These are phyloP conservation scores for Leucophenga maculata DNA, from an alignment of 2,888 invertebrate genomes.

Conservation along the genomic window DNA sequence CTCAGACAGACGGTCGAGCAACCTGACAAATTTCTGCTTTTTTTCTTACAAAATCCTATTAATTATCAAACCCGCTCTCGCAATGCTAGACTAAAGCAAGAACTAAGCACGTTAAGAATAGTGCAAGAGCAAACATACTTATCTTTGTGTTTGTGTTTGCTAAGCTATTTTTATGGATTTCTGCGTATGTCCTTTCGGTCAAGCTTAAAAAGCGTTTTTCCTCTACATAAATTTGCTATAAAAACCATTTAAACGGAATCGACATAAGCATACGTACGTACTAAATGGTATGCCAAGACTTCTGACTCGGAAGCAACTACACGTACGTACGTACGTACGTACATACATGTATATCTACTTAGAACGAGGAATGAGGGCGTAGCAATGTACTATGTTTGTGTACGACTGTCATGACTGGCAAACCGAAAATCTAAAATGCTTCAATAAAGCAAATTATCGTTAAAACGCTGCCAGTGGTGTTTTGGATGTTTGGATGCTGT, in stretches of 20 bases:
- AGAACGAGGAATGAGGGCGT: not conserved
- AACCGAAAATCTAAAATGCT: conserved; percentile 58
- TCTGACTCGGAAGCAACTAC: too few relatives aligned
- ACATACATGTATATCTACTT: not conserved
- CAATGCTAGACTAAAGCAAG: not conserved
- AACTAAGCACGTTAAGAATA: not conserved
- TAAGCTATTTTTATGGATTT: conserved; percentile 61
- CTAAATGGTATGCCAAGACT: too few relatives aligned
- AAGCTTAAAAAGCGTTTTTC: conserved; percentile 61
- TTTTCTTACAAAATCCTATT: not conserved
- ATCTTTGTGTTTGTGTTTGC: conserved; percentile 25
- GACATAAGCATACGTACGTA: conserved; percentile 56
- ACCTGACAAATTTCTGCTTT: not conserved
- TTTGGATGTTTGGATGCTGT: not conserved
- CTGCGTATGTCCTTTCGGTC: conserved; percentile 60
- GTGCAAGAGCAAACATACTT: not conserved
- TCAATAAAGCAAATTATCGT: conserved; percentile 66
- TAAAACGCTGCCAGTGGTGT: conserved; percentile 54
- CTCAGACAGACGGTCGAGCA: too few relatives aligned
- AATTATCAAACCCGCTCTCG: not conserved
- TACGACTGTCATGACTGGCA: conserved; percentile 41
- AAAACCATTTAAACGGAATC: conserved; percentile 66
- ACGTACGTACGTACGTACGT: conserved; percentile 3
- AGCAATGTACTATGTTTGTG: conserved; percentile 47
- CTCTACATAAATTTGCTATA: conserved; percentile 67